These are phyloP conservation scores for Epistrophe eligans DNA, from an alignment of 2,888 invertebrate species.

Conservation along the genomic window DNA sequence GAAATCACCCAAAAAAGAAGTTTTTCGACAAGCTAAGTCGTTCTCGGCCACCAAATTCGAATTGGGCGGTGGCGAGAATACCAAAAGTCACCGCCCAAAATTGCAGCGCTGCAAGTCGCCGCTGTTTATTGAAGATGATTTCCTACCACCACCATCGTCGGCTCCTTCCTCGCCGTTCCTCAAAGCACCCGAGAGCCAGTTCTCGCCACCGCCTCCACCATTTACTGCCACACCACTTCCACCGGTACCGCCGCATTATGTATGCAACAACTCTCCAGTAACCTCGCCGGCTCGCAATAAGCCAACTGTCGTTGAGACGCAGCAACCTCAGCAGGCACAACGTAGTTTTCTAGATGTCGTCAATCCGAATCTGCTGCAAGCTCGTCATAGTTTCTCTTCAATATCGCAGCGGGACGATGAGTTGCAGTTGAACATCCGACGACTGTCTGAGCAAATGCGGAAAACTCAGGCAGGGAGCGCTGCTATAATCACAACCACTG, in stretches of 20 bases:
- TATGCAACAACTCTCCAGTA: slow-evolving; percentile 73
- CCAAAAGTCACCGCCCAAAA: slow-evolving; percentile 77
- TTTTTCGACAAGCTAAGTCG: slow-evolving; percentile 79
- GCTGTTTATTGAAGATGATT: slow-evolving; percentile 77
- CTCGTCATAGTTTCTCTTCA: slow-evolving; percentile 82
- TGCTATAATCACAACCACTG: slow-evolving; percentile 76
- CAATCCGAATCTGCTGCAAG: slow-evolving; percentile 80
- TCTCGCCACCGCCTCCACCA: slow-evolving; percentile 76
- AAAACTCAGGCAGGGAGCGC: slow-evolving; percentile 71
- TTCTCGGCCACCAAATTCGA: slow-evolving; percentile 79
- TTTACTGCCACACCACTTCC: slow-evolving; percentile 68
- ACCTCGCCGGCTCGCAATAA: slow-evolving; percentile 69
- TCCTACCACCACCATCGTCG: slow-evolving; percentile 75
- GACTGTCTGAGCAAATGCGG: slow-evolving; percentile 82
- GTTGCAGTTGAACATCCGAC: slow-evolving; percentile 82
- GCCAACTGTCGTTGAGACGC: slow-evolving; percentile 77
- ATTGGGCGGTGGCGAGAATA: slow-evolving; percentile 65
- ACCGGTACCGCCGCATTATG: slow-evolving; percentile 61
- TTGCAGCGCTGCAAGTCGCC: slow-evolving; percentile 79
- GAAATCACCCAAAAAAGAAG: slow-evolving; percentile 76
- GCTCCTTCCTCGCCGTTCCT: slow-evolving; percentile 81
- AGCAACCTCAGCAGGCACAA: slow-evolving; percentile 69
- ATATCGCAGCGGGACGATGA: slow-evolving; percentile 80
- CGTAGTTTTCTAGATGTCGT: slow-evolving; percentile 79
- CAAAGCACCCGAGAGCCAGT: slow-evolving; percentile 77